Evolutionary conservation across 2,888 invertebrate species (phyloP).

Genomic region (Cephus runcator): DNA sequence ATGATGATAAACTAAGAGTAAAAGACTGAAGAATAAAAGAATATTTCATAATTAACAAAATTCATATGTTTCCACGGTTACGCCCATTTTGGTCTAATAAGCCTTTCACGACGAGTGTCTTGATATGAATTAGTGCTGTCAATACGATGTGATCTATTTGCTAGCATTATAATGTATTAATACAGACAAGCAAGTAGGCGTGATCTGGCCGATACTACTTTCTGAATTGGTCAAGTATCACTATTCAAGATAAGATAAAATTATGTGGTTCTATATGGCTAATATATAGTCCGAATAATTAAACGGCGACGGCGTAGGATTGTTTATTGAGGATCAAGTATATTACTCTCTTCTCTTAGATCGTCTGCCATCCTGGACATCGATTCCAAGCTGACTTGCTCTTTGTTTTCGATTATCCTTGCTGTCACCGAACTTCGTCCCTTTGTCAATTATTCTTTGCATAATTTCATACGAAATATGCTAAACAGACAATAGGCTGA

Average conservation of each 20-base stretch:
- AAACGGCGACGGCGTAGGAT: background rate
- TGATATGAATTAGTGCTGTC: background rate
- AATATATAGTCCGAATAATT: background rate
- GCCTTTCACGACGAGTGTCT: background rate
- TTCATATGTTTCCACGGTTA: background rate
- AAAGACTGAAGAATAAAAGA: background rate
- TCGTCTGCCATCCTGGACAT: background rate
- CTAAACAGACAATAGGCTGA: background rate
- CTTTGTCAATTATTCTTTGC: background rate
- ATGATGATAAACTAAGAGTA: background rate
- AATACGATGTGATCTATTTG: background rate
- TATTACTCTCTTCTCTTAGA: background rate
- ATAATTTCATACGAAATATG: background rate
- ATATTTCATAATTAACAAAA: background rate
- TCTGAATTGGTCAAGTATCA: background rate
- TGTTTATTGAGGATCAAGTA: background rate
- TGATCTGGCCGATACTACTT: background rate
- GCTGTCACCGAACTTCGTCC: background rate
- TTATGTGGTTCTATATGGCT: background rate
- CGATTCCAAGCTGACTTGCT: background rate
- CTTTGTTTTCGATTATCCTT: background rate
- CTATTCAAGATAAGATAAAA: background rate
- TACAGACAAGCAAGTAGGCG: background rate
- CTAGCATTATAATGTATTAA: background rate
- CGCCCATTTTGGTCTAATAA: background rate